Evolutionary conservation across 2,113 vertebrate species (phyloP).

Genomic region (Pomatorhinus ruficollis): DNA sequence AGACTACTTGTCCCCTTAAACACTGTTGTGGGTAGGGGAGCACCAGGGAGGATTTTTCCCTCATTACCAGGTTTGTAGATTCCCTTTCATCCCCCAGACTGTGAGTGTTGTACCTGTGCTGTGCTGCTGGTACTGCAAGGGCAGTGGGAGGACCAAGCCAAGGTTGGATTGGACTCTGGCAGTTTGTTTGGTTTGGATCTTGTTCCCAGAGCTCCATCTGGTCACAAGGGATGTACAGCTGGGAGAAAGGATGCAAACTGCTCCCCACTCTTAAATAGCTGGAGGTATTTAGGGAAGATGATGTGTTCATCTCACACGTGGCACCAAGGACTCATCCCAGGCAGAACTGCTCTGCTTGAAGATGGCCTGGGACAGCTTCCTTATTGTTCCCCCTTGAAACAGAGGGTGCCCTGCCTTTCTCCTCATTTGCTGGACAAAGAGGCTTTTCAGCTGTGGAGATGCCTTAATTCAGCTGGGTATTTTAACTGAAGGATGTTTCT

Average conservation of each 20-base stretch:
- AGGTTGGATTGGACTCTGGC: not conserved
- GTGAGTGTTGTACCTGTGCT: not conserved
- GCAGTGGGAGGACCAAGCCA: not conserved
- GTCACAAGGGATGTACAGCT: not conserved
- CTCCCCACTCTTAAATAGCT: rapidly evolving
- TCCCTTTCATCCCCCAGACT: not conserved
- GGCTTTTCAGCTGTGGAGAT: not conserved
- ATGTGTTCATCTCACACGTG: not conserved
- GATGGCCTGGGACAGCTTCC: not conserved
- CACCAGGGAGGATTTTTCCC: not conserved
- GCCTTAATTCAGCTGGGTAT: not conserved
- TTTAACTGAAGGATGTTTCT: not conserved
- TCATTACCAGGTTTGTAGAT: rapidly evolving
- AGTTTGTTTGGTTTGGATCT: not conserved
- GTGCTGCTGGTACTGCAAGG: not conserved
- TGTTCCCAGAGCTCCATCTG: not conserved
- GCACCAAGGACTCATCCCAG: not conserved
- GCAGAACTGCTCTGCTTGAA: not conserved
- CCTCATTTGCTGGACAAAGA: not conserved
- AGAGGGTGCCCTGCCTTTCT: not conserved
- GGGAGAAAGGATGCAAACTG: not conserved
- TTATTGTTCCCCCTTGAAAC: not conserved
- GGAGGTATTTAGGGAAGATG: not conserved
- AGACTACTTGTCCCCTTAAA: not conserved
- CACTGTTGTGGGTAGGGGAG: not conserved